Percentiles rank a stretch among this genome's conserved stretches.
phyloP scores from a whole-genome alignment of 2,797 vertebrate species.

The Podargus strigoides region DNA sequence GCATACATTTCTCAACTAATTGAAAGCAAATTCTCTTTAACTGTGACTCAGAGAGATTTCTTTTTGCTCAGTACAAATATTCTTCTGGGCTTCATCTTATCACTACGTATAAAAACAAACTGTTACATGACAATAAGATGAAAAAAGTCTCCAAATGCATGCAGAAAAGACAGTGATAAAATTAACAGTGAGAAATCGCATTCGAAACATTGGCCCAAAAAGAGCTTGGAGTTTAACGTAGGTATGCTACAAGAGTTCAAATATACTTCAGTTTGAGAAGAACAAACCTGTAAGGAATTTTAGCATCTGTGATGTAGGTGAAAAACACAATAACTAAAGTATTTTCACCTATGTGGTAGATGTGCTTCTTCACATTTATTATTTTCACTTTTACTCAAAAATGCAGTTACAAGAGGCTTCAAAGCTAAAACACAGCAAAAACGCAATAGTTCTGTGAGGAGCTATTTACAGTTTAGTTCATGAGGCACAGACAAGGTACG shows the following conservation, averaged over 20 bases:
- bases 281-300: background rate
- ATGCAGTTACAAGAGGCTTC: background rate
- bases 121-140: background rate
- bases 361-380: background rate
- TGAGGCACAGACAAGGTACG: background rate
- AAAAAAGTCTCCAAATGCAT: background rate
- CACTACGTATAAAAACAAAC: background rate
- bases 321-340: background rate
- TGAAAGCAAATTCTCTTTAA: slow-evolving; percentile 3
- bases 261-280: background rate
- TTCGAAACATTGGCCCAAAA: background rate
- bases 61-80: background rate
- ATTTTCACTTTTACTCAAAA: background rate
- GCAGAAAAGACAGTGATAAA: background rate
- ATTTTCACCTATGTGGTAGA: background rate
- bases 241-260: background rate
- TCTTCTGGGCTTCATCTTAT: background rate
- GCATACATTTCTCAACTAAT: background rate
- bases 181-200: background rate
- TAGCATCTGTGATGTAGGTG: background rate
- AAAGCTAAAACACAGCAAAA: background rate
- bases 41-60: background rate
- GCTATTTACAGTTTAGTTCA: background rate
- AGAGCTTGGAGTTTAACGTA: background rate
- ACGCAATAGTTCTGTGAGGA: background rate